A percentile compares a stretch with the other conserved stretches of the same genome.
These are phyloP conservation scores for Rattus norvegicus DNA, from an alignment of 2,113 vertebrate species.

Conservation along the genomic window DNA sequence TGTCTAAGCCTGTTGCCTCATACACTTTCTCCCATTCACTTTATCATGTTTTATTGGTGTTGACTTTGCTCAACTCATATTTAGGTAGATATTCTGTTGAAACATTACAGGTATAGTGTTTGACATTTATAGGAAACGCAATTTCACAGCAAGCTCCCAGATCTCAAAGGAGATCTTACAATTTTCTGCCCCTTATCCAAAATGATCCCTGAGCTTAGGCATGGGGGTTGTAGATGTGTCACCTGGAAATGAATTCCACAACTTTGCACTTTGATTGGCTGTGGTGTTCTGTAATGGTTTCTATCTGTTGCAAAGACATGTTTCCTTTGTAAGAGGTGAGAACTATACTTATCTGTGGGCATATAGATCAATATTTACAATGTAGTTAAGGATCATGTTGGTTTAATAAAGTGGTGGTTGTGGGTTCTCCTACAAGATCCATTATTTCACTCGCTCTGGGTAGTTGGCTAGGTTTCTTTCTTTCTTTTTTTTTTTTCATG, in stretches of 20 bases:
- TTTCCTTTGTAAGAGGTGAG: background rate
- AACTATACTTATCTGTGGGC: background rate
- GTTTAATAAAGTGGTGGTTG: background rate
- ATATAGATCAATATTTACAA: background rate
- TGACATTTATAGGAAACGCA: background rate
- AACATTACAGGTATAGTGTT: background rate
- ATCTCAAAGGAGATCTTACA: background rate
- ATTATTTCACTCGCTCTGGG: background rate
- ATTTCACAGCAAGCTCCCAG: background rate
- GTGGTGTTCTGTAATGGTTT: background rate
- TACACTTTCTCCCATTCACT: background rate
- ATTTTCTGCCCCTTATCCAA: background rate
- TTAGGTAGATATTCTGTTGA: background rate
- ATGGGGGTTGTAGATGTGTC: background rate
- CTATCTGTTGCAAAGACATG: background rate
- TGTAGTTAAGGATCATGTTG: background rate
- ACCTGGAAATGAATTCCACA: background rate
- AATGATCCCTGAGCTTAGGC: background rate
- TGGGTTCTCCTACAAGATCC: background rate
- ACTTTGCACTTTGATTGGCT: background rate
- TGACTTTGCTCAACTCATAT: background rate
- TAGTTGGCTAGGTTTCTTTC: background rate
- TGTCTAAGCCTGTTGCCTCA: background rate
- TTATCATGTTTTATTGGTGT: background rate
- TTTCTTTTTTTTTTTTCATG: too few relatives aligned